Evolutionary conservation across 2,888 invertebrate species (phyloP).

Genomic region (Peribatodes rhomboidaria): DNA sequence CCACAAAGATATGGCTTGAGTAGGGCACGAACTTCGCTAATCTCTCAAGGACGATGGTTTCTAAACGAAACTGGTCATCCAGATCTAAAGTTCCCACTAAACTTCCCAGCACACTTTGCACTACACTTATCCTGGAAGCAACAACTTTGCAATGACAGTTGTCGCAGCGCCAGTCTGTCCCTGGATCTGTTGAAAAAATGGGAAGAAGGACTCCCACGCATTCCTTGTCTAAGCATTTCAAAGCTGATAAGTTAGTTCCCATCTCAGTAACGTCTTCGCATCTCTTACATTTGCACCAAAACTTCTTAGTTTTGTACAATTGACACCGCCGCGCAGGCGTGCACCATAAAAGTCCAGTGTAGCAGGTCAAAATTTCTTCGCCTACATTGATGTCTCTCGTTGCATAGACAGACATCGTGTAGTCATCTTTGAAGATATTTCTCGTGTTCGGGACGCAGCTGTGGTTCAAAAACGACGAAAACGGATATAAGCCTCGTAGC

Average conservation of each 20-base stretch:
- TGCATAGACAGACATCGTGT: conserved; percentile 87
- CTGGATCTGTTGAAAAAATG: conserved; percentile 74
- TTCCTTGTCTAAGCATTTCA: conserved; percentile 82
- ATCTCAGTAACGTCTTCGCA: conserved; percentile 89
- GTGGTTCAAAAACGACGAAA: conserved; percentile 89
- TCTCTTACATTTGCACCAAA: conserved; percentile 88
- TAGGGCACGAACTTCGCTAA: conserved; percentile 71
- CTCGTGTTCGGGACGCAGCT: conserved; percentile 89
- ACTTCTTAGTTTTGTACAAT: conserved; percentile 88
- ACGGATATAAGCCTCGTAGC: conserved; percentile 88
- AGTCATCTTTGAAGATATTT: conserved; percentile 85
- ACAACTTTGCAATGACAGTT: conserved; percentile 74
- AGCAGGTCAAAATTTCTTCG: conserved; percentile 88
- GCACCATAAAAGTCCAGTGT: conserved; percentile 89
- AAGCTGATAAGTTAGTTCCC: conserved; percentile 83
- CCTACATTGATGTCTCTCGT: conserved; percentile 84
- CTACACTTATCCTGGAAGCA: conserved; percentile 74
- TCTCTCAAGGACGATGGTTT: conserved; percentile 65
- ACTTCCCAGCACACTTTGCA: conserved; percentile 83
- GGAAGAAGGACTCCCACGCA: conserved; percentile 86
- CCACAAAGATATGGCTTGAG: conserved; percentile 74
- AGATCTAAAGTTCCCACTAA: conserved; percentile 80
- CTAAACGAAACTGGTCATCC: conserved; percentile 79
- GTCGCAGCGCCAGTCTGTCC: conserved; percentile 86
- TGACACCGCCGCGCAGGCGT: conserved; percentile 88